These are phyloP conservation scores for Leiothrix lutea DNA, from an alignment of 2,113 vertebrate genomes.

Conservation along the genomic window DNA sequence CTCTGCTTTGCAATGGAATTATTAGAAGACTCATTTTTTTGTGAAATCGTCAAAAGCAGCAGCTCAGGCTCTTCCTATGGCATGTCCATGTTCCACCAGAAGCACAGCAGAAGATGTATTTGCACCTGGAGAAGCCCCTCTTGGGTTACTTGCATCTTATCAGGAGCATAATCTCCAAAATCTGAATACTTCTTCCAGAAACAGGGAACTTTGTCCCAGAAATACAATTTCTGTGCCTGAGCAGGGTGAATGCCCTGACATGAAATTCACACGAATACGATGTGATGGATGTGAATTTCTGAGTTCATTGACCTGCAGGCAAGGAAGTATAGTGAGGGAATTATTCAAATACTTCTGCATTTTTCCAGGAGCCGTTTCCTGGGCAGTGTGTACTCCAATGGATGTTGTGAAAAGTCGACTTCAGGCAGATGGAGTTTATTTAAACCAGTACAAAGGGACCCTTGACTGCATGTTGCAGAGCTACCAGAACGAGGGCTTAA, in stretches of 20 bases:
- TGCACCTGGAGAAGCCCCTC: background rate
- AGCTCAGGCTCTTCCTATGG: background rate
- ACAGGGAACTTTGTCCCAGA: background rate
- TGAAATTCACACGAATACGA: background rate
- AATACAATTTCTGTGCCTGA: background rate
- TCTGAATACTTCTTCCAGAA: background rate
- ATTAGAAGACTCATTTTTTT: background rate
- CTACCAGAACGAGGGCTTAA: slow-evolving; percentile 87
- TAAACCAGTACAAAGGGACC: slow-evolving; percentile 88
- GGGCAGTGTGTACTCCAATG: slow-evolving; percentile 90
- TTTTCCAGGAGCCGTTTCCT: slow-evolving; percentile 90
- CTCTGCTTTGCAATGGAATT: background rate
- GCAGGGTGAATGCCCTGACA: background rate
- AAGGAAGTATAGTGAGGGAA: background rate
- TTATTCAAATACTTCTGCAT: background rate
- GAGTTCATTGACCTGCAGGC: background rate
- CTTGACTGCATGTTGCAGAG: slow-evolving; percentile 89
- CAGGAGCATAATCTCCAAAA: background rate
- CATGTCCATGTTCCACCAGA: background rate
- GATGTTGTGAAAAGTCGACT: slow-evolving; percentile 95
- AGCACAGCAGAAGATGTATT: background rate
- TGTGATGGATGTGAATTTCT: background rate
- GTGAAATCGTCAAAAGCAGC: fast-evolving
- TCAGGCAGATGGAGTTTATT: slow-evolving; percentile 88
- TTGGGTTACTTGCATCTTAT: background rate